Evolutionary conservation across 2,888 invertebrate species (phyloP).

Genomic region (Steromphala cineraria): DNA sequence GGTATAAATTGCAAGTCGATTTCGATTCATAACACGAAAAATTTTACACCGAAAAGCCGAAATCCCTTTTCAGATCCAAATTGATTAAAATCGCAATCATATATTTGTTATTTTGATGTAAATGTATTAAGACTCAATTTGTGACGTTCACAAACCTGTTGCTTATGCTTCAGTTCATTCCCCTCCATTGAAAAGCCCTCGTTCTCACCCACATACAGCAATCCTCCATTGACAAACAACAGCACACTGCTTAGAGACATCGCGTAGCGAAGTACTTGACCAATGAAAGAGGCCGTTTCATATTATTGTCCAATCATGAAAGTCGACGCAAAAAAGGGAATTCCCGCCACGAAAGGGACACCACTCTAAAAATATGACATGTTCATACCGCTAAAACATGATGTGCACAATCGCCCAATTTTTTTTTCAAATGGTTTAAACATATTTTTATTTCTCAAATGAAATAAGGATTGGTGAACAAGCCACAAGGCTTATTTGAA

Average conservation of each 20-base stretch:
- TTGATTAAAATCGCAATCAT: no score
- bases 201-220: neutral
- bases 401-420: no score
- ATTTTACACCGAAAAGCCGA: no score
- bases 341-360: neutral
- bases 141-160: neutral
- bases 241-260: slow-evolving; percentile 21
- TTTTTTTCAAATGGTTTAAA: no score
- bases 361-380: neutral
- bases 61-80: no score
- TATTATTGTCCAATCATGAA: slow-evolving; percentile 1
- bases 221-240: slow-evolving; percentile 22
- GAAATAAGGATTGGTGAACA: no score
- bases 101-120: no score
- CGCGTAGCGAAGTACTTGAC: neutral
- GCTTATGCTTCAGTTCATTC: neutral
- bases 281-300: slow-evolving; percentile 10
- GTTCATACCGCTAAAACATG: neutral
- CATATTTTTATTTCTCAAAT: no score
- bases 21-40: no score
- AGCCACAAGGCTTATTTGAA: no score
- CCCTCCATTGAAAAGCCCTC: neutral
- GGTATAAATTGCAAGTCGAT: no score
- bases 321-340: neutral
- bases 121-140: neutral